phyloP scores from a whole-genome alignment of 2,797 vertebrate species.

The Tenualosa ilisha region DNA sequence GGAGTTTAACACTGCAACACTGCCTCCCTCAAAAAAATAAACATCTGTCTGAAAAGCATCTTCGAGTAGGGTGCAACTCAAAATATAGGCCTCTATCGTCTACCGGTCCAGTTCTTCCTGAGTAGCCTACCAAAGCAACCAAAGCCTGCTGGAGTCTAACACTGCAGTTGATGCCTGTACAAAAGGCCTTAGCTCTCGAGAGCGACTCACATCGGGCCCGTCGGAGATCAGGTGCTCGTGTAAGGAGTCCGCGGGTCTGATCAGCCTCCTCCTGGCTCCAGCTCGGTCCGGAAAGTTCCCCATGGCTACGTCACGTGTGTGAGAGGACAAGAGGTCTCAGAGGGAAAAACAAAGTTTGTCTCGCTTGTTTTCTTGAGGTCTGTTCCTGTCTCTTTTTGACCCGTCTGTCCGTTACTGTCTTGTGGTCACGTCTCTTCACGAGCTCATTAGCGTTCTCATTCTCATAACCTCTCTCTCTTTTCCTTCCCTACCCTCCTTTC shows the following conservation, averaged over 20 bases:
- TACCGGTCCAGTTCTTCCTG: too few species aligned
- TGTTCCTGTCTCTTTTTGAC: not conserved
- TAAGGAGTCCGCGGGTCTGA: constrained; percentile 65
- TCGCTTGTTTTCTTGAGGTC: not conserved
- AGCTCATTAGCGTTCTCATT: not conserved
- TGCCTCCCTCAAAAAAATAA: not conserved
- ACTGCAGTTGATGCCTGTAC: not conserved
- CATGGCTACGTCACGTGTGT: constrained; percentile 51
- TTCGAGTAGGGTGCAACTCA: too few species aligned
- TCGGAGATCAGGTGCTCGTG: constrained; percentile 73
- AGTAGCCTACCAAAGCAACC: too few species aligned
- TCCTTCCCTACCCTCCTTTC: not conserved
- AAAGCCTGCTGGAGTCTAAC: not conserved
- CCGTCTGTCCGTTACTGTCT: not conserved
- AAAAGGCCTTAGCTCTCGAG: not conserved
- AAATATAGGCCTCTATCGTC: too few species aligned
- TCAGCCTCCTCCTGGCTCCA: constrained; percentile 64
- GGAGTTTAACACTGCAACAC: too few species aligned
- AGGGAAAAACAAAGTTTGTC: not conserved
- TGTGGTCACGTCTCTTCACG: not conserved
- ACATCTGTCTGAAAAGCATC: too few species aligned
- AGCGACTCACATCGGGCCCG: constrained; percentile 70
- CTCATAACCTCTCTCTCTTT: not conserved
- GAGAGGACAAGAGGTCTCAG: not conserved
- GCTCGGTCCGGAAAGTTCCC: constrained; percentile 73